phyloP scores from a whole-genome alignment of 2,888 invertebrate species.

The Pachycephus smyrnensis region DNA sequence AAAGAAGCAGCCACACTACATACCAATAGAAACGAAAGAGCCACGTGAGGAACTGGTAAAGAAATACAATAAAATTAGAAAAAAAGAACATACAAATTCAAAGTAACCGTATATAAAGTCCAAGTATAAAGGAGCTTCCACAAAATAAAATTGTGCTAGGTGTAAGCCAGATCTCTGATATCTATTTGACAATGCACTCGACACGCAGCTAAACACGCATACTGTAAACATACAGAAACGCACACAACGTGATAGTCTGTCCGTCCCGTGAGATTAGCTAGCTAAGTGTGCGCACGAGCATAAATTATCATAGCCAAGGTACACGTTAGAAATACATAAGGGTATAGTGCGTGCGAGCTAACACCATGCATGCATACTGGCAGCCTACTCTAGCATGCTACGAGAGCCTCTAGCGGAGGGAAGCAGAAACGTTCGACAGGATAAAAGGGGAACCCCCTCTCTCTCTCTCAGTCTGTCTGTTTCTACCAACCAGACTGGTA shows the following conservation, averaged over 20 bases:
- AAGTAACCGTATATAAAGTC: background rate
- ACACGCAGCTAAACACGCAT: background rate
- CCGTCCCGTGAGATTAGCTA: background rate
- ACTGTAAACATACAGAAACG: background rate
- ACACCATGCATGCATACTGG: background rate
- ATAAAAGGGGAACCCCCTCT: background rate
- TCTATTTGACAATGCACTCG: background rate
- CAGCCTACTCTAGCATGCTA: background rate
- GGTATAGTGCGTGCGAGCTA: background rate
- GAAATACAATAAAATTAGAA: background rate
- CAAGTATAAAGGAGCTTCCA: background rate
- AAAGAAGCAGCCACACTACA: background rate
- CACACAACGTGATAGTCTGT: background rate
- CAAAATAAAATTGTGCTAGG: background rate
- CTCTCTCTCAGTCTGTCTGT: background rate
- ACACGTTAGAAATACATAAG: background rate
- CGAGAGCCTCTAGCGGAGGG: background rate
- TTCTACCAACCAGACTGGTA: background rate
- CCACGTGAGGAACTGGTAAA: background rate
- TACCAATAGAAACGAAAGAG: background rate
- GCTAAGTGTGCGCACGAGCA: background rate
- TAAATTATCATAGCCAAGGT: background rate
- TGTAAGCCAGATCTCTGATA: background rate
- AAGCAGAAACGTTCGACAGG: background rate
- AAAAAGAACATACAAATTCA: background rate